Conservation (phyloP, 1,140 invertebrate genomes). For the Lepidostoma basale region DNA sequence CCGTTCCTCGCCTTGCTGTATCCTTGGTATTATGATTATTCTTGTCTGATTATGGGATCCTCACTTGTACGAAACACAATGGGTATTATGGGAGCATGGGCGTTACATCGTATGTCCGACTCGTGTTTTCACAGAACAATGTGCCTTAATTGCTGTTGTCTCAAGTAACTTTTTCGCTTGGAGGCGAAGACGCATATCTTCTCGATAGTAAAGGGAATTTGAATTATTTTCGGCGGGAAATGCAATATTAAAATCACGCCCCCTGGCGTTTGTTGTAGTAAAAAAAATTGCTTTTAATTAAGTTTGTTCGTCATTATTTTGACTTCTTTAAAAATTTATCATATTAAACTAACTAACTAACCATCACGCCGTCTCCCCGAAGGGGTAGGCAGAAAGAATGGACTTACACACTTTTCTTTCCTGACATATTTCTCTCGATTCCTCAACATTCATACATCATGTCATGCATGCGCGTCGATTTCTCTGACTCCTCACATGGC, state of each 20-base stretch:
- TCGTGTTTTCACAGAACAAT: slow-evolving; percentile 4
- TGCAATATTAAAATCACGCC: slow-evolving; percentile 12
- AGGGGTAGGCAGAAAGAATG: no score
- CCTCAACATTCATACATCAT: no score
- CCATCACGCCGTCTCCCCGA: no score
- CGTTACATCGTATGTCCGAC: background rate
- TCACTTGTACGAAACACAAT: slow-evolving; percentile 9
- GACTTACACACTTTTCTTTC: no score
- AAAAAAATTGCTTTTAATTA: no score
- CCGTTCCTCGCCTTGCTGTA: background rate
- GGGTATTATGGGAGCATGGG: background rate
- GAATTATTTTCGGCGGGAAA: background rate
- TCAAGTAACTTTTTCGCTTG: background rate
- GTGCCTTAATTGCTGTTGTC: background rate
- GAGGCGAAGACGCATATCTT: background rate
- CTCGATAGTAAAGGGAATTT: background rate
- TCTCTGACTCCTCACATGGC: no score
- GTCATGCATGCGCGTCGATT: no score
- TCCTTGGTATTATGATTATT: slow-evolving; percentile 20
- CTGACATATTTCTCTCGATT: no score
- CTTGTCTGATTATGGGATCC: slow-evolving; percentile 19
- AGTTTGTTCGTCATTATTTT: no score
- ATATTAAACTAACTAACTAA: no score
- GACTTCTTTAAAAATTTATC: no score
- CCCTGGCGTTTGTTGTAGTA: background rate